Conservation (phyloP, 1,140 invertebrate species). For the Drosophila mauritiana region DNA sequence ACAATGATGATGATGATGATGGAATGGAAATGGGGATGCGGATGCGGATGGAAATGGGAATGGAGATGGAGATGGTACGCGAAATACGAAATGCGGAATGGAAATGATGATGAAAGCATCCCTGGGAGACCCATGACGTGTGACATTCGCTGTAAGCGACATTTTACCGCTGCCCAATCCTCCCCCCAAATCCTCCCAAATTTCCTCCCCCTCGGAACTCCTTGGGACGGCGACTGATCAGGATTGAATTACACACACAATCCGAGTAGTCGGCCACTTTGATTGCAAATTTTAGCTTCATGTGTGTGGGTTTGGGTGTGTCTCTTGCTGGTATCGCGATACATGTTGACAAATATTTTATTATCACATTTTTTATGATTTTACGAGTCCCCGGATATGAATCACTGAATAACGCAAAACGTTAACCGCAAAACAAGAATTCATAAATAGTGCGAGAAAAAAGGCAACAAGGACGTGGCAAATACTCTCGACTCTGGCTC, state of each 20-base stretch:
- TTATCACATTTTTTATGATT: constrained; percentile 83
- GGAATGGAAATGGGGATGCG: constrained; percentile 25
- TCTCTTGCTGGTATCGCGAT: constrained; percentile 21
- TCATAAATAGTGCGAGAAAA: constrained; percentile 57
- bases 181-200: constrained; percentile 6
- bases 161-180: constrained; percentile 62
- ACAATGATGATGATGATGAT: constrained; percentile 29
- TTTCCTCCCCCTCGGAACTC: neutral
- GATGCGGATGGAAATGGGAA: constrained; percentile 1
- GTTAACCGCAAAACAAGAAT: constrained; percentile 50
- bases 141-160: constrained; percentile 80
- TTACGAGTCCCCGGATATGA: constrained; percentile 82
- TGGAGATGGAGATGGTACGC: constrained; percentile 12
- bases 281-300: constrained; percentile 69
- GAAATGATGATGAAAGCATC: constrained; percentile 65
- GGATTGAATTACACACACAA: constrained; percentile 83
- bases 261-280: constrained; percentile 78
- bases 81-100: constrained; percentile 53
- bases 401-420: constrained; percentile 71
- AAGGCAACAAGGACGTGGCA: neutral
- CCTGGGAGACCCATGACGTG: constrained; percentile 56
- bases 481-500: constrained; percentile 59
- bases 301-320: constrained; percentile 8
- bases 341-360: constrained; percentile 82
- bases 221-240: constrained; percentile 60